Evolutionary conservation across 2,888 invertebrate genomes (phyloP), one percentile per base, ranked within the genome.

Genomic region (Leptodirus hochenwartii): DNA sequence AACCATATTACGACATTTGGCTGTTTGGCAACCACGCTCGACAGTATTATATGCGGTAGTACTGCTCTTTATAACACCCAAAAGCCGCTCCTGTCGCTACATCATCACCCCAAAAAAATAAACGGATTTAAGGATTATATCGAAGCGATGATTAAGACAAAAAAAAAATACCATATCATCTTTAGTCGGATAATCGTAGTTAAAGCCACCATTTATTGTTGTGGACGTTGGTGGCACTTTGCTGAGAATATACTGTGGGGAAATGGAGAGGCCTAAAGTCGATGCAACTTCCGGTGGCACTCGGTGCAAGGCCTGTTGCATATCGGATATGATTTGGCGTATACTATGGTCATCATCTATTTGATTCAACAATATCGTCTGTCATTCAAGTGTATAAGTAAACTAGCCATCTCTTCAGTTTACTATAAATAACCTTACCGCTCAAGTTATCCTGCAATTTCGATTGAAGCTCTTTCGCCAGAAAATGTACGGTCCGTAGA

Each of bases 241-340:
- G n/a, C n/a, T n/a, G n/a, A n/a, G n/a, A n/a, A n/a, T n/a, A n/a
- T n/a, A n/a, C n/a, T n/a, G n/a, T n/a, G n/a, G n/a, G n/a, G n/a
- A n/a, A n/a, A n/a, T n/a, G n/a, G n/a, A n/a, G n/a, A n/a, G n/a
- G n/a, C n/a, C n/a, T n/a, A n/a, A n/a, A n/a, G n/a, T n/a, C n/a
- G n/a, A n/a, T n/a, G n/a, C n/a, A 25, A 52, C 41, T 39, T 56
- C 55, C 3, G 51, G 50, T 2, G 54, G 54, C 16, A 56, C 43
- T 32, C 54, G 38, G 33, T 48, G 49, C 30, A 56, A 35, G 15
- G 53, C 53, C 30, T 44, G 38, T 36, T 54, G 51, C 46, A 56
- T 54, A 30, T 54, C 53, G 10, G 34, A 30, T 5, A 54, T 38
- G 39, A 56, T 51, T 41, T 53, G 47, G 25, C 45, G 43, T 5